A percentile compares a stretch with the other conserved stretches of the same genome.
These are phyloP conservation scores for Platyrinchus mystaceus DNA, from an alignment of 2,797 vertebrate genomes.

Conservation along the genomic window DNA sequence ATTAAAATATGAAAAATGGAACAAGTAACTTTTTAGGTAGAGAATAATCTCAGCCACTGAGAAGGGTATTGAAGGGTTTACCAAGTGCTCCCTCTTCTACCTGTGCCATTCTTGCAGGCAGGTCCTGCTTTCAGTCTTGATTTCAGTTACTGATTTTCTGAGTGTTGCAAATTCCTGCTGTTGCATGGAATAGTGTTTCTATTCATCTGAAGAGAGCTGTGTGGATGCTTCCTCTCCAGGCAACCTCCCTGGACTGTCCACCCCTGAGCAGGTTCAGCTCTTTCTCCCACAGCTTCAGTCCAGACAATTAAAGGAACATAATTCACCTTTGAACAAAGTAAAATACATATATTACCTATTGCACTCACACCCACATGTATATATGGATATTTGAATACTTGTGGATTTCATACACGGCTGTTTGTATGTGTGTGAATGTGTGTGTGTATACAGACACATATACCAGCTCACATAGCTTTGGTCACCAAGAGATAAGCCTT, in stretches of 20 bases:
- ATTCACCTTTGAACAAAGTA: neutral
- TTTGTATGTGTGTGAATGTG: no score
- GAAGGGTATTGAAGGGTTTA: neutral
- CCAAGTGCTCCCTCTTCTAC: rapidly evolving
- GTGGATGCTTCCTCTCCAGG: neutral
- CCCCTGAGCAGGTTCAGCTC: neutral
- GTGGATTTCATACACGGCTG: neutral
- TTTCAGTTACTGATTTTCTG: neutral
- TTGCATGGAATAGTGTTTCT: neutral
- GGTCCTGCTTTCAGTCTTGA: neutral
- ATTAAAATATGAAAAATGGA: neutral
- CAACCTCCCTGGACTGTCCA: neutral
- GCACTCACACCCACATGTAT: neutral
- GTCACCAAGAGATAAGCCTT: neutral
- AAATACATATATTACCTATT: neutral
- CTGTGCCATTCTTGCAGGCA: neutral
- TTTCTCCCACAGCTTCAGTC: neutral
- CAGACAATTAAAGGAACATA: neutral
- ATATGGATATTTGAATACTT: neutral
- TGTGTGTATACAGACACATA: no score
- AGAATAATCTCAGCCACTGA: neutral
- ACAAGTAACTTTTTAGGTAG: neutral
- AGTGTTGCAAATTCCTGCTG: neutral
- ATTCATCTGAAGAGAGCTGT: neutral
- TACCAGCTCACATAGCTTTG: neutral